Evolutionary conservation across 2,888 invertebrate species (phyloP), one percentile per base, ranked within the genome.

Genomic region (Crioceris asparagi): DNA sequence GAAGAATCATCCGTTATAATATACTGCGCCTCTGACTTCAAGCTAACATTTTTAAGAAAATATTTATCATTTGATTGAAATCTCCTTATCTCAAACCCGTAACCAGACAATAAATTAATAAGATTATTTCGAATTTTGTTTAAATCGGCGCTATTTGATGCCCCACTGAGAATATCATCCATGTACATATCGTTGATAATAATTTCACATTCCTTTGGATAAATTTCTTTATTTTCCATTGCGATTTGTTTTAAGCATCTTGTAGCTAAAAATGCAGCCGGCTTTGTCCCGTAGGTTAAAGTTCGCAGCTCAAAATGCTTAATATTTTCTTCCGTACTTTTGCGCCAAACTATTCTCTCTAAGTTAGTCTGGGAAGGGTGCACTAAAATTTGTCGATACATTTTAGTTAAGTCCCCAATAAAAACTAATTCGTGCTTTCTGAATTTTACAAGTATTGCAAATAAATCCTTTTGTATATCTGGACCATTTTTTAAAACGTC

Each of bases 331-430:
- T 29, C 10, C 7, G 35, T 23, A 4, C 11, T 2, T 7, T 25
- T 19, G 6, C 45, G 29, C 40, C 43, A 45, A n/a, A 45, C 23
- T 17, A 43, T 40, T 26, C 30, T 26, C 12, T 45, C 38, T 17
- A 37, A 38, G 3, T 17, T 12, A 7, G 18, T 12, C 12, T 45
- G 38, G 8, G 29, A 18, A 3, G 33, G 33, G 16, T 32, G 36
- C 12, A 39, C 26, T 17, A 14, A 15, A 10, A 42, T 30, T 17
- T 41, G 39, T 8, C 39, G 36, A 18, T 37, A 44, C 40, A 38
- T 41, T 23, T 38, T 38, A 32, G n/a, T 25, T 32, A 5, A 11
- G 14, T 41, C 41, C 7, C 18, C 35, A 10, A 17, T 18, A 8
- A 41, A 31, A 16, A 41, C 38, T 4, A 38, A 11, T 2, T 14